Evolutionary conservation across 2,113 vertebrate genomes (phyloP), one percentile per base, ranked within the genome.

Genomic region (Corydoras sp.): DNA sequence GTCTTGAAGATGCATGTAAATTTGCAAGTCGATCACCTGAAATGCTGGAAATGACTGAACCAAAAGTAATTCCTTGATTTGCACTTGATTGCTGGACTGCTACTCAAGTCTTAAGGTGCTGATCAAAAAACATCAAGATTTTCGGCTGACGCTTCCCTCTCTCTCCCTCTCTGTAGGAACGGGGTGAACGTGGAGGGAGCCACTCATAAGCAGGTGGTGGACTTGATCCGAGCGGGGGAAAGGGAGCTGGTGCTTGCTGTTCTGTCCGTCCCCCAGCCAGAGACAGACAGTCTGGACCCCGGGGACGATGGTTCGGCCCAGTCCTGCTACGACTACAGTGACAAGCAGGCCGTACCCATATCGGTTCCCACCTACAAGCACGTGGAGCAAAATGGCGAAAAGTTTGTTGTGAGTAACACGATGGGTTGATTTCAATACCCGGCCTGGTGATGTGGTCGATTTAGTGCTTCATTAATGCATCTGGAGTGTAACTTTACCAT

Each of bases 161-260:
- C 48, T 51, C 5, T 18, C 48, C 30, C 12, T 61, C 3, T 29
- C 2, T 12, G 9, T 15, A 72, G 72, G 69, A 99, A 99, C 7
- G 93, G 95, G 2, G 93, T 97, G 83, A 98, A 94, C 2, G 94
- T 99, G 7, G 96, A 98, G 58, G 95, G 96, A 10, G 94, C 96
- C 6, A 99, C 95, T 0, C 96, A 99, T 84, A 98, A 99, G 89
- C 96, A 99, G 78, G 96, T 98, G 86, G 96, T 99, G 86, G 96
- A 99, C 75, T 90, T 99, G 89, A 99, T 99, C 82, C 94, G 97
- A 0, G 94, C 94, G 0, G 96, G 95, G 0, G 95, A 98, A 87
- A 92, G 93, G 87, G 95, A 99, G 85, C 82, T 99, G 80, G 88
- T 95, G 24, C 89, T 99, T 72, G 96, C 96, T 0, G 94, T 99